These are phyloP conservation scores for Hucho hucho DNA, from an alignment of 2,113 vertebrate genomes.

Conservation along the genomic window DNA sequence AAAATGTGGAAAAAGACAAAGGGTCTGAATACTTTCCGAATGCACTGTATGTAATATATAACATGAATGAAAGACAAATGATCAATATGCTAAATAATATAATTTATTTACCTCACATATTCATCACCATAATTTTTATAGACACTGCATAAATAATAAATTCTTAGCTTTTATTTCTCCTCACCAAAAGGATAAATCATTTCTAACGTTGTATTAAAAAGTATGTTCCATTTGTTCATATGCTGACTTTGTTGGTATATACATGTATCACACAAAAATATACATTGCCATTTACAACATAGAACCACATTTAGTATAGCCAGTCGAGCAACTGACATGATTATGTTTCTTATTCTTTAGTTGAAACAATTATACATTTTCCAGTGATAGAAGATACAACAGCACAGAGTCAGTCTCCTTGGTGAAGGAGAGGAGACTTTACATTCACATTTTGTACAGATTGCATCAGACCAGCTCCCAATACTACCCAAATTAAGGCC, in stretches of 20 bases:
- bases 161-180: constrained; percentile 52
- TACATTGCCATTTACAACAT: constrained; percentile 73
- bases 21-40: too few relatives aligned
- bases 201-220: constrained; percentile 73
- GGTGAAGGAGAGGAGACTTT: constrained; percentile 43
- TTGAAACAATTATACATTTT: constrained; percentile 2
- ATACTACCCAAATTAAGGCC: constrained; percentile 49
- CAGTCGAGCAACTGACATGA: constrained; percentile 65
- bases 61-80: constrained; percentile 27
- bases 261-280: constrained; percentile 88
- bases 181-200: constrained; percentile 69
- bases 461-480: constrained; percentile 32
- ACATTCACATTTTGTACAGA: constrained; percentile 60
- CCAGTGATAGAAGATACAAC: constrained; percentile 39
- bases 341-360: constrained; percentile 26
- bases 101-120: constrained; percentile 59
- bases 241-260: constrained; percentile 36
- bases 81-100: constrained; percentile 61
- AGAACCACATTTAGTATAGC: constrained; percentile 69
- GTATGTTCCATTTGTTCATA: constrained; percentile 65
- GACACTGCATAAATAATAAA: constrained; percentile 68
- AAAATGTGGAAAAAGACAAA: too few relatives aligned
- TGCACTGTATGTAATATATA: neutral
- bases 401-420: constrained; percentile 29
- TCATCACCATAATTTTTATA: constrained; percentile 67